Evolutionary conservation across 2,888 invertebrate genomes (phyloP), one percentile per base, ranked within the genome.

Genomic region (Tyria jacobaeae): DNA sequence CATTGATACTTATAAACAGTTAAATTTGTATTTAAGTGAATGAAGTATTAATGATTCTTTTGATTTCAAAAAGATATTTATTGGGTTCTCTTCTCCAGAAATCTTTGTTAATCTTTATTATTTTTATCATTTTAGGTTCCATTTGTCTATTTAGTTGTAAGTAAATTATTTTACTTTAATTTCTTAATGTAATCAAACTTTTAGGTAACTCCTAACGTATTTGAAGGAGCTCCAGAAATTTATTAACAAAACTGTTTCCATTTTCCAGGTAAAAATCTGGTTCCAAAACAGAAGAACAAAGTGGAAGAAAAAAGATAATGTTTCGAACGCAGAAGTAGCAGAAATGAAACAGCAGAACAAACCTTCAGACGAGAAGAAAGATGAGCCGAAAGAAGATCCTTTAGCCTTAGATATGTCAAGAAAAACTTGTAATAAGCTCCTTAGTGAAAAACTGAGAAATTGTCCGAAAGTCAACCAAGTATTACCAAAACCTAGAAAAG

Each of bases 281-380:
- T 98, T 98, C 89, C 97, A 97, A 92, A 98, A 98, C 87, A 95
- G 98, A 77, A 89, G 94, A 87, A 94, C 94, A 60, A 94, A 94
- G 79, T 94, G 98, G 89, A 99, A 98, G 94, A 98, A 98, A 88
- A 98, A 98, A 87, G 98, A 98, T 91, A 98, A 98, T 92, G 96
- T 98, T 60, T 96, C 96, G 66, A 98, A 97, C 86, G 96, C 97
- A 21, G 98, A 98, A 88, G 97, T 97, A 2, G 97, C 97, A 0
- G 98, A 97, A 83, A 95, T 97, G 84, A 97, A 97, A 83, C 96
- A 94, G 55, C 93, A 92, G 72, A 92, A 86, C 80, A 92, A 92
- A 60, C 88, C 91, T 15, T 55, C 64, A 55, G 92, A 89, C 66
- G 88, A 87, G 63, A 90, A 87, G 79, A 86, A 79, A 60, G 75